A percentile compares a stretch with the other conserved stretches of the same genome.
Evolutionary conservation across 2,797 vertebrate species (phyloP).

Genomic region (Pipistrellus kuhlii): DNA sequence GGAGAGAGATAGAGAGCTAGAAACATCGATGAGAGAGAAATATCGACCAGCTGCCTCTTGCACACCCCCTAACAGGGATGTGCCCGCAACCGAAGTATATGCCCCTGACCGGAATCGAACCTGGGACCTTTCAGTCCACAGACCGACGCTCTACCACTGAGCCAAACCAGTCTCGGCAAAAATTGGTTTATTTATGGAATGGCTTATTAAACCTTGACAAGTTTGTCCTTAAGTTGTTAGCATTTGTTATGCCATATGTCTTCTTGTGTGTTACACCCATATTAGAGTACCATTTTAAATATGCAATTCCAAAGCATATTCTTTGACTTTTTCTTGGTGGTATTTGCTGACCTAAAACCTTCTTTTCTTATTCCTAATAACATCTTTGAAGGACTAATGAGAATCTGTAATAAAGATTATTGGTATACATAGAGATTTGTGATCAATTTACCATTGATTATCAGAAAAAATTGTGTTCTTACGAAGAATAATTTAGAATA

Average conservation of each 20-base stretch:
- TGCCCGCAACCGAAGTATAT: too few species aligned
- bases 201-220: conserved; percentile 33
- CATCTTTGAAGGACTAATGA: conserved; percentile 43
- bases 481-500: conserved; percentile 56
- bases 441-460: conserved; percentile 58
- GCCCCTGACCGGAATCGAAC: too few species aligned
- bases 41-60: too few species aligned
- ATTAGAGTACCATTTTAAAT: conserved; percentile 30
- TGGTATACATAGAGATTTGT: conserved; percentile 33
- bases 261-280: conserved; percentile 7
- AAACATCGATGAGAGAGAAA: too few species aligned
- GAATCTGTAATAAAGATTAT: conserved; percentile 55
- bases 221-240: conserved; percentile 30
- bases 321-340: conserved; percentile 57
- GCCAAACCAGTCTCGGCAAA: too few species aligned
- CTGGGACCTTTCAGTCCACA: too few species aligned
- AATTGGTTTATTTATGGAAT: conserved; percentile 26
- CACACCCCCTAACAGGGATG: too few species aligned
- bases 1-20: too few species aligned
- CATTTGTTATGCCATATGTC: conserved; percentile 48
- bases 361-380: conserved; percentile 9
- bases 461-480: conserved; percentile 42
- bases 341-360: conserved; percentile 35
- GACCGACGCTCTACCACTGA: too few species aligned
- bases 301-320: conserved; percentile 12